Percentiles rank a stretch among this genome's conserved stretches.
Evolutionary conservation across 2,888 invertebrate species (phyloP).

Genomic region (Agrypnus murinus): DNA sequence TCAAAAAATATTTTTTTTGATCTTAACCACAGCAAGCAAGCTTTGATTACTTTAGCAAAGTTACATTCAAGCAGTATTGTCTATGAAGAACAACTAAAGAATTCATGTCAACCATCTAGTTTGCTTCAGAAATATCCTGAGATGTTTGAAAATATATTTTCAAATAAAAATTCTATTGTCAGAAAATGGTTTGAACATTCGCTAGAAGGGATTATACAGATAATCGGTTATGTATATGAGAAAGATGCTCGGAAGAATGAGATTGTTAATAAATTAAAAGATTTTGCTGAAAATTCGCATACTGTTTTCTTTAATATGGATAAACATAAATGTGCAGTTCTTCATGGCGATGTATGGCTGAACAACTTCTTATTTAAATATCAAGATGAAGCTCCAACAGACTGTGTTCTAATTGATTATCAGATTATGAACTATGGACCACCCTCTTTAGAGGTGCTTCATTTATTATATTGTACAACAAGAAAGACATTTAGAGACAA

Average conservation of each 20-base stretch:
- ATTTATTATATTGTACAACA: constrained; percentile 62
- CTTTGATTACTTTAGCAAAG: constrained; percentile 72
- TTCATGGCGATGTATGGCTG: constrained; percentile 65
- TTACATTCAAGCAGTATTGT: constrained; percentile 74
- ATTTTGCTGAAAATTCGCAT: constrained; percentile 15
- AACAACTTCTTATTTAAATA: constrained; percentile 64
- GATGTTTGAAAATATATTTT: constrained; percentile 58
- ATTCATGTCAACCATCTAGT: constrained; percentile 50
- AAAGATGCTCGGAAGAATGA: constrained; percentile 47
- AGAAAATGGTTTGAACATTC: constrained; percentile 55
- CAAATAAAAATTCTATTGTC: constrained; percentile 46
- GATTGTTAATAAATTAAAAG: constrained; percentile 55
- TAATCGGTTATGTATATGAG: constrained; percentile 58
- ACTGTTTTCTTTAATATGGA: constrained; percentile 14
- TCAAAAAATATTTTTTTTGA: constrained; percentile 66
- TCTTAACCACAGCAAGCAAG: constrained; percentile 71
- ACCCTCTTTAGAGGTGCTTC: constrained; percentile 61
- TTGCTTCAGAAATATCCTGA: constrained; percentile 56
- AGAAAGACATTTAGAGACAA: constrained; percentile 57
- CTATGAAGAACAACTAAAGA: constrained; percentile 65
- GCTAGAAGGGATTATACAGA: constrained; percentile 56
- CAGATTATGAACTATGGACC: constrained; percentile 63
- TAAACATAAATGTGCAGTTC: constrained; percentile 54
- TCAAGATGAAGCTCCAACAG: constrained; percentile 48
- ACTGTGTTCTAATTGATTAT: constrained; percentile 63